A percentile compares a stretch with the other conserved stretches of the same genome.
phyloP scores from a whole-genome alignment of 2,888 invertebrate species.

The Nesidiocoris tenuis region DNA sequence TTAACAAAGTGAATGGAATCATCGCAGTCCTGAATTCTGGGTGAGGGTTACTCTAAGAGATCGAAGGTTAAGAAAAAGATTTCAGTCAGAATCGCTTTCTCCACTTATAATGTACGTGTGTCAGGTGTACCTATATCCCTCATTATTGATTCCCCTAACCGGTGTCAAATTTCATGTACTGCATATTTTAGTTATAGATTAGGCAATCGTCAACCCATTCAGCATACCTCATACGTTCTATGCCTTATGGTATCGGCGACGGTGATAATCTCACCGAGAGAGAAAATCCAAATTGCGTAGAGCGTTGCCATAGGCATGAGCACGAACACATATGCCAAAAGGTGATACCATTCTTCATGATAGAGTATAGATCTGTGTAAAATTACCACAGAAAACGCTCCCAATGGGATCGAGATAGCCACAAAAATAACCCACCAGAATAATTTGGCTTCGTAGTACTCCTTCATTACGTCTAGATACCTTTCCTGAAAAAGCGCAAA shows the following conservation, averaged over 20 bases:
- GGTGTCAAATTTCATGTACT: too few species aligned
- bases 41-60: too few species aligned
- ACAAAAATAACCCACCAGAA: constrained; percentile 11
- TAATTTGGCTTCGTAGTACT: constrained; percentile 10
- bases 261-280: constrained; percentile 21
- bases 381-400: neutral
- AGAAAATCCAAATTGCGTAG: constrained; percentile 26
- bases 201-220: too few species aligned
- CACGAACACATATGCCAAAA: constrained; percentile 9
- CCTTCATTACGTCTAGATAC: constrained; percentile 8
- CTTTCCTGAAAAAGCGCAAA: constrained; percentile 3
- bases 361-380: constrained; percentile 14
- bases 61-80: too few species aligned
- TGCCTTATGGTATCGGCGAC: constrained; percentile 21
- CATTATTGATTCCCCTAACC: too few species aligned
- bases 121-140: too few species aligned
- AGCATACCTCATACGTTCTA: constrained; percentile 24
- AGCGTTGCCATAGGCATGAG: constrained; percentile 7
- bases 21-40: too few species aligned
- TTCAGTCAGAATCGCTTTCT: too few species aligned
- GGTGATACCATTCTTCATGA: constrained; percentile 27
- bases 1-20: too few species aligned
- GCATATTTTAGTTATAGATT: too few species aligned
- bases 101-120: too few species aligned
- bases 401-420: neutral